Base-by-base conservation (phyloP, 1,140 invertebrate genomes). In the Scylla paramamosain region DNA sequence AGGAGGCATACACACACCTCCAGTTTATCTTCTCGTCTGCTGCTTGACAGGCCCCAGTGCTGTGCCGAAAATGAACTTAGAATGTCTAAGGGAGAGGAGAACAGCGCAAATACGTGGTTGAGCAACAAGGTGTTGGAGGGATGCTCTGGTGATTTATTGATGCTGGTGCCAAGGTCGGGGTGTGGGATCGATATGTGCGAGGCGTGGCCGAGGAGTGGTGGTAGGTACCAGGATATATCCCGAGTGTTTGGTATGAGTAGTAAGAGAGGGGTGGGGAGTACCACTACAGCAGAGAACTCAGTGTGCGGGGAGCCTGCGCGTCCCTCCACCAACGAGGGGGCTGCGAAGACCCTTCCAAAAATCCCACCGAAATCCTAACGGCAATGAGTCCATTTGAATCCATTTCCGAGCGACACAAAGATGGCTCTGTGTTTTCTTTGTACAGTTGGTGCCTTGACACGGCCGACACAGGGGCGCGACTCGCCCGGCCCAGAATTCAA, bases 381-480 rank as follows among this genome's bases (percentile, higher is more conserved):
- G 95, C 93, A 95, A 93, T 93, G 93, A 95, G 93, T 96, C 95
- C 95, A 96, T 96, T 95, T 95, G 95, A 96, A 95, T 96, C 96
- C 96, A 96, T 96, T 96, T 96, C 92, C 67, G 95, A 95, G 93
- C 95, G 91, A 95, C 96, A 95, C 95, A 95, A 95, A 95, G 95
- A 96, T 93, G 95, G 95, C 91, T 89, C 93, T 93, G 94, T 95
- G 95, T 96, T 96, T 95, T 96, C 93, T 96, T 95, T 95, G 96
- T 95, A 96, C 95, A 95, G 93, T 95, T 95, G 94, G 95, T 95
- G 93, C 96, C 96, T 96, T 96, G 95, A 96, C 96, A 96, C 95
- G 94, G 94, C 95, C 95, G 95, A 96, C 96, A 95, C 96, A 96
- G 96, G 95, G 95, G 95, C 96, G 95, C 96, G 94, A 96, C 95